Conservation (phyloP, 2,113 vertebrate genomes). For the Salvator merianae region DNA sequence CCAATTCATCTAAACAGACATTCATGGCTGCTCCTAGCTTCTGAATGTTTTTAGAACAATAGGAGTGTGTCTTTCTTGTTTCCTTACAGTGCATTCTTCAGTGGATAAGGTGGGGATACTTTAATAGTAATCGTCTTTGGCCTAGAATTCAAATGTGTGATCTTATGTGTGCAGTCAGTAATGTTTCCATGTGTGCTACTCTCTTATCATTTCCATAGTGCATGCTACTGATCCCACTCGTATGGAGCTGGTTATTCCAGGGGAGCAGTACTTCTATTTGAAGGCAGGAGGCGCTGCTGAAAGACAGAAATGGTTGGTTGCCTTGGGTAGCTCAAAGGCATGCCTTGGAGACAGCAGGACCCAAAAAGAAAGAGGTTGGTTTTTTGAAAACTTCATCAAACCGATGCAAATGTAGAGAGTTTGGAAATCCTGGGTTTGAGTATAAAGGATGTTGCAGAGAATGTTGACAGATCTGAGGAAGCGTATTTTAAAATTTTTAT, state of each 20-base stretch:
- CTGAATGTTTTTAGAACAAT: background rate
- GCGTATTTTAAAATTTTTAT: too few relatives aligned
- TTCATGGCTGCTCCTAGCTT: background rate
- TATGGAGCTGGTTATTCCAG: constrained; percentile 82
- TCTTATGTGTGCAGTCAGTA: background rate
- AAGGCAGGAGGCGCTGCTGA: constrained; percentile 81
- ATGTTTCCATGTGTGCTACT: background rate
- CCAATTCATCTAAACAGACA: background rate
- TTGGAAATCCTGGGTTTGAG: background rate
- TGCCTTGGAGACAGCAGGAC: constrained; percentile 77
- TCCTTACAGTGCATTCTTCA: background rate
- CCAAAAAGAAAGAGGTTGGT: constrained; percentile 77
- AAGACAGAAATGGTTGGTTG: constrained; percentile 85
- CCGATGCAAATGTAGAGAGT: background rate
- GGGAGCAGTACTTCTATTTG: constrained; percentile 85
- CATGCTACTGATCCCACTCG: constrained; percentile 75
- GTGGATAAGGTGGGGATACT: background rate
- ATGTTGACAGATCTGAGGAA: background rate
- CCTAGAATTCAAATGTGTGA: background rate
- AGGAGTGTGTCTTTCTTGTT: background rate
- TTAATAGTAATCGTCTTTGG: too few relatives aligned
- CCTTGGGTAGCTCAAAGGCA: constrained; percentile 84
- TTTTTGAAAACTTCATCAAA: background rate
- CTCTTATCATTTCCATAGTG: constrained; percentile 60
- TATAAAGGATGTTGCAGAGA: background rate